phyloP scores from a whole-genome alignment of 2,797 vertebrate species.

The Kryptopterus vitreolus region DNA sequence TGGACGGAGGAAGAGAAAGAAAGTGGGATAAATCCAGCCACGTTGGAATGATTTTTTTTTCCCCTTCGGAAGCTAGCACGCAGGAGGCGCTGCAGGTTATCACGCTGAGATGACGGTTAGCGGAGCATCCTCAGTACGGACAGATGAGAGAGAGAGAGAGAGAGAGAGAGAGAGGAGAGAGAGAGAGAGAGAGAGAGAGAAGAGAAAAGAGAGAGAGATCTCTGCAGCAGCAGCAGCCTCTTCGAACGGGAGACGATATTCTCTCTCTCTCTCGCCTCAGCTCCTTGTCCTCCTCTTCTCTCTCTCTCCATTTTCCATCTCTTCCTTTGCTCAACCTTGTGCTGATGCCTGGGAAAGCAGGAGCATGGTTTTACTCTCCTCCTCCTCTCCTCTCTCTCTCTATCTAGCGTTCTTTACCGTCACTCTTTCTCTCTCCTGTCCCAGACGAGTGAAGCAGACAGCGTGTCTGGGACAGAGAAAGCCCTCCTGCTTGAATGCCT shows the following conservation, averaged over 20 bases:
- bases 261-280: constrained; percentile 36
- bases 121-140: constrained; percentile 36
- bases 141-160: constrained; percentile 18
- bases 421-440: constrained; percentile 20
- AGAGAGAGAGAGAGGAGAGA: constrained; percentile 14
- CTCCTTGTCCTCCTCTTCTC: constrained; percentile 43
- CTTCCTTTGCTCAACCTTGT: constrained; percentile 47
- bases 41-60: not conserved
- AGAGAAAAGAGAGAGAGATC: constrained; percentile 18
- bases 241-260: constrained; percentile 7
- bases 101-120: constrained; percentile 10
- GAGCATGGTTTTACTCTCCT: constrained; percentile 36
- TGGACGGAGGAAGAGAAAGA: not conserved
- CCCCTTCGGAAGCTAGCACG: not conserved
- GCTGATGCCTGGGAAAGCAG: constrained; percentile 17
- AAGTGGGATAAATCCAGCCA: constrained; percentile 16
- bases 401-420: not conserved
- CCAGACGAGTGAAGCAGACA: constrained; percentile 46
- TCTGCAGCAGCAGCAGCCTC: constrained; percentile 28
- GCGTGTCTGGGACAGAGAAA: constrained; percentile 54
- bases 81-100: constrained; percentile 30
- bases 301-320: constrained; percentile 39
- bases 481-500: constrained; percentile 58
- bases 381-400: not conserved
- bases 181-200: constrained; percentile 14